Evolutionary conservation across 2,113 vertebrate species (phyloP), one percentile per base, ranked within the genome.

Genomic region (Catagonus wagneri): DNA sequence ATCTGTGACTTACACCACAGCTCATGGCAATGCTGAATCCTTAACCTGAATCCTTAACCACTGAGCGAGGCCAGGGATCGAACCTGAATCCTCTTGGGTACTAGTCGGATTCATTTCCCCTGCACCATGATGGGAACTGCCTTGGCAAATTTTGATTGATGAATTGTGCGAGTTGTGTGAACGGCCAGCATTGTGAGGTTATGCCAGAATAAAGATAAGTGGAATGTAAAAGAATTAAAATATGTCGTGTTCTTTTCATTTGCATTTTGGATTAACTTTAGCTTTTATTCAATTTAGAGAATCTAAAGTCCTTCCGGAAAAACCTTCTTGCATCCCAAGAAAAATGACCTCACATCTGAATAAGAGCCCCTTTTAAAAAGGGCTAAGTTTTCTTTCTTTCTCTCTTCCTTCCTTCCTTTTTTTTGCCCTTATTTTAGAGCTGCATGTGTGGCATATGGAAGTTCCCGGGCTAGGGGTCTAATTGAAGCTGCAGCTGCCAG

Each of bases 241-340:
- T 39, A 39, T 8, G 14, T 63, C 74, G 17, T 23, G 16, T 61
- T 91, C 14, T 12, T 50, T 85, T 79, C 90, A 63, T 65, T 84
- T 74, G 71, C 4, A 39, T 91, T 89, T 93, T 88, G 19, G 58
- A 79, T 91, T 91, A 61, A 80, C 36, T 52, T 52, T 54, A 94
- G 19, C 7, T 92, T 89, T 32, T 85, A 29, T 93, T 79, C n/a
- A 69, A 32, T 75, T 91, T 76, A 76, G 39, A 72, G 90, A 83
- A 3, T 29, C 27, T 68, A 56, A 44, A 44, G 5, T 3, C 6
- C 7, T 90, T 90, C 39, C 39, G 56, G 36, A 80, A 79, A 80
- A 16, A 56, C 11, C 16, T 94, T 74, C 29, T 69, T 85, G 15
- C 3, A 25, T 90, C 27, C 76, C 39, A 78, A 58, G 39, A 79